Evolutionary conservation across 2,113 vertebrate genomes (phyloP).

Genomic region (Myocastor coypus): DNA sequence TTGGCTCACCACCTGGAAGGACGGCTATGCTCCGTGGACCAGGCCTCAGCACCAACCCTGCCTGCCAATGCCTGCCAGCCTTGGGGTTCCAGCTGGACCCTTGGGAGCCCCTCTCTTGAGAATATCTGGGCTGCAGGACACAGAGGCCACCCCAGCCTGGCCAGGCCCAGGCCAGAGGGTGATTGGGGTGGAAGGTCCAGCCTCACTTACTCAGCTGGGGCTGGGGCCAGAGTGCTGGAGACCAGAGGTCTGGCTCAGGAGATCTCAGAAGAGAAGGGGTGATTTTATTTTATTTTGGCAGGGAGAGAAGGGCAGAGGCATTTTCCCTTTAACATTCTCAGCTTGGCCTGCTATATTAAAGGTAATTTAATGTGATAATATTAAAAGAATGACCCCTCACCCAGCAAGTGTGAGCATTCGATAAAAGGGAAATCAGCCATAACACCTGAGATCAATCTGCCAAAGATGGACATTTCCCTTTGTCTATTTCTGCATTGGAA

Average conservation of each 20-base stretch:
- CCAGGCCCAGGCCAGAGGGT: background rate
- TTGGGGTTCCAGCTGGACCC: background rate
- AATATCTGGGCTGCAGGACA: background rate
- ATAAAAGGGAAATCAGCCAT: slow-evolving; percentile 85
- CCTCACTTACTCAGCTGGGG: background rate
- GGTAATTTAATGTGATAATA: slow-evolving; percentile 85
- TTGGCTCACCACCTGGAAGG: background rate
- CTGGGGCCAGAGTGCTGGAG: background rate
- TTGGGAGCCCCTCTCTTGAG: background rate
- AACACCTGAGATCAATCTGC: slow-evolving; percentile 81
- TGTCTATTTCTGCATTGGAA: slow-evolving; percentile 83
- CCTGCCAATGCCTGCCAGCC: background rate
- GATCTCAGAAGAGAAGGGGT: slow-evolving; percentile 53
- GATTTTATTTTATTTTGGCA: slow-evolving; percentile 31
- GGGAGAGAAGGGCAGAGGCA: background rate
- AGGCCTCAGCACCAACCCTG: background rate
- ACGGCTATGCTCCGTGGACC: background rate
- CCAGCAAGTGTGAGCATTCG: slow-evolving; percentile 78
- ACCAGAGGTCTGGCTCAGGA: background rate
- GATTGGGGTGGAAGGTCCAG: background rate
- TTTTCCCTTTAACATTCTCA: slow-evolving; percentile 78
- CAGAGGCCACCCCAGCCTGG: background rate
- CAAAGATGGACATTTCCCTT: slow-evolving; percentile 81
- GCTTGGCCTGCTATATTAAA: slow-evolving; percentile 77
- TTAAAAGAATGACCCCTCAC: slow-evolving; percentile 86